A percentile compares a stretch with the other conserved stretches of the same genome.
phyloP scores from a whole-genome alignment of 1,140 invertebrate genomes.

The Paramacrobiotus metropolitanus region DNA sequence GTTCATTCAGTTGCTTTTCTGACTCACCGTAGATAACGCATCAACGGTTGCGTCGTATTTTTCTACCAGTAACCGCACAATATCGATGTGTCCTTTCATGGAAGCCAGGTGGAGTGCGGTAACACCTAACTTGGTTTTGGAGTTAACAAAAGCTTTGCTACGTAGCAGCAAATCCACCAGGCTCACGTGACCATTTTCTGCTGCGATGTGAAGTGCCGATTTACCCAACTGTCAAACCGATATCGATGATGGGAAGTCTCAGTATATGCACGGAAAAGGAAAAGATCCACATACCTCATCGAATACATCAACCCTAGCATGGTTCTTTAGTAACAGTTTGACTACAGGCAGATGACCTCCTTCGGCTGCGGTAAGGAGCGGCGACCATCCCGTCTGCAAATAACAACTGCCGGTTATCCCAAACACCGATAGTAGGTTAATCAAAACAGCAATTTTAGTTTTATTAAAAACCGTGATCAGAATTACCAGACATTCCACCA shows the following conservation, averaged over 20 bases:
- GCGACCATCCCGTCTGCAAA: constrained; percentile 61
- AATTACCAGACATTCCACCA: too few relatives aligned
- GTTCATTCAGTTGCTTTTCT: neutral
- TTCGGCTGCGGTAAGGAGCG: constrained; percentile 61
- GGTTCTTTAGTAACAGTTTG: constrained; percentile 57
- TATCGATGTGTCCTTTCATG: constrained; percentile 71
- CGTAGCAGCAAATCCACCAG: constrained; percentile 81
- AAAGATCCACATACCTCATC: constrained; percentile 42
- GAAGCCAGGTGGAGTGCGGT: constrained; percentile 91
- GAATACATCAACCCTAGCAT: constrained; percentile 93
- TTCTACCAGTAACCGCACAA: constrained; percentile 80
- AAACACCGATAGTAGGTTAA: too few relatives aligned
- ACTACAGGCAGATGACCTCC: constrained; percentile 44
- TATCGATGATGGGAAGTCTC: neutral
- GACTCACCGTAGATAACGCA: neutral
- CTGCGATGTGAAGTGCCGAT: constrained; percentile 78
- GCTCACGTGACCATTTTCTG: constrained; percentile 63
- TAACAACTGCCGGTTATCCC: too few relatives aligned
- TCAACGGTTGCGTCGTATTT: constrained; percentile 82
- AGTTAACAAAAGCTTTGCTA: constrained; percentile 92
- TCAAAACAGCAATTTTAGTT: too few relatives aligned
- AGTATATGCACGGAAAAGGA: too few relatives aligned
- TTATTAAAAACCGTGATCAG: too few relatives aligned
- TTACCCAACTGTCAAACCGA: constrained; percentile 33
- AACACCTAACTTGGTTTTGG: constrained; percentile 53